Conservation (phyloP, 2,888 invertebrate genomes). For the Heliconius cydno region DNA sequence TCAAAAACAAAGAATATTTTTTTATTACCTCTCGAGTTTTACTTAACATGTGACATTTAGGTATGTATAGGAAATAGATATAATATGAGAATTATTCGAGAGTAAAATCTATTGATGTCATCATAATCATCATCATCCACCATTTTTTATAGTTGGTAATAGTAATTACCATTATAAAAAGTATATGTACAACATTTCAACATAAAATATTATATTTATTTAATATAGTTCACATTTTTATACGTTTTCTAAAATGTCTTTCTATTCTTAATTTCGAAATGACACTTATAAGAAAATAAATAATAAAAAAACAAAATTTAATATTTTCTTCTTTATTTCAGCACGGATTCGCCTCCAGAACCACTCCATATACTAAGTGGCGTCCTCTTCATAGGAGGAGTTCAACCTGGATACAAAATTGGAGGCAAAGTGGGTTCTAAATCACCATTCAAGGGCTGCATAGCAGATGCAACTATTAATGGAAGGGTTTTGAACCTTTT, state of each 20-base stretch:
- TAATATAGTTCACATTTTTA: neutral
- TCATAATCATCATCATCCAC: too few relatives aligned
- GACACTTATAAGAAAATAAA: too few relatives aligned
- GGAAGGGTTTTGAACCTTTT: slow-evolving; percentile 81
- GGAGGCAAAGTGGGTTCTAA: slow-evolving; percentile 83
- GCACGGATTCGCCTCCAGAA: slow-evolving; percentile 83
- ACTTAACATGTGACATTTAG: too few relatives aligned
- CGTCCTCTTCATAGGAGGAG: slow-evolving; percentile 93
- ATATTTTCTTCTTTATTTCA: slow-evolving; percentile 50
- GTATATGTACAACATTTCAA: neutral
- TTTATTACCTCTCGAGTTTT: too few relatives aligned
- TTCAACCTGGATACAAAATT: slow-evolving; percentile 85
- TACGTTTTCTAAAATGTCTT: neutral
- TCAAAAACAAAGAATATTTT: too few relatives aligned
- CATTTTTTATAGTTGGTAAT: too few relatives aligned
- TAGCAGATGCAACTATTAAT: slow-evolving; percentile 96
- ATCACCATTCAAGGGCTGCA: slow-evolving; percentile 92
- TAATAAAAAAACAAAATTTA: neutral
- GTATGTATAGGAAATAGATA: too few relatives aligned
- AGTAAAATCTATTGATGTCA: too few relatives aligned
- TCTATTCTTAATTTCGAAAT: too few relatives aligned
- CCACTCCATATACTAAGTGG: slow-evolving; percentile 86
- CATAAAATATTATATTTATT: neutral
- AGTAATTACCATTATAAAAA: too few relatives aligned
- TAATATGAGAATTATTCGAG: too few relatives aligned